Percentiles rank a stretch among this genome's conserved stretches.
Conservation (phyloP, 92 coral and sea anemone species). For the Palythoa heliodiscus region DNA sequence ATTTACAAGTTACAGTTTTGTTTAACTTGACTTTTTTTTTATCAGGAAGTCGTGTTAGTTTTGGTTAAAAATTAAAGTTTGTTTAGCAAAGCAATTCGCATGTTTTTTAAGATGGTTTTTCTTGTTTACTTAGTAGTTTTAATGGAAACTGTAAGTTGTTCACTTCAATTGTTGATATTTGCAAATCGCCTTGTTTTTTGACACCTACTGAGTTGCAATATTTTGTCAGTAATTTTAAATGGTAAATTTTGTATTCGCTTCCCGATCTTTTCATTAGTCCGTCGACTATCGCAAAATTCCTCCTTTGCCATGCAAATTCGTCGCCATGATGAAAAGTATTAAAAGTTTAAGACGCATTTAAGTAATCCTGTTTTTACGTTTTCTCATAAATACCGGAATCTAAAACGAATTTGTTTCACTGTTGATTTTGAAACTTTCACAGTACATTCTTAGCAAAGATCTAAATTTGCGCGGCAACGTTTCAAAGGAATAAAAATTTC, state of each 20-base stretch:
- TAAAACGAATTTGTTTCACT: neutral
- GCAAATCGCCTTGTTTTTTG: constrained; percentile 12
- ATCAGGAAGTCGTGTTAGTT: constrained; percentile 25
- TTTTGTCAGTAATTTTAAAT: constrained; percentile 37
- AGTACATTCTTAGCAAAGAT: constrained; percentile 23
- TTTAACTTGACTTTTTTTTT: neutral
- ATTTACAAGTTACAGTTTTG: neutral
- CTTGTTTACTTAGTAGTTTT: constrained; percentile 37
- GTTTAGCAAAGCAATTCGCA: constrained; percentile 38
- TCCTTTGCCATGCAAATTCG: neutral
- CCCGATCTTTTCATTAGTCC: neutral
- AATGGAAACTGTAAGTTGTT: constrained; percentile 34
- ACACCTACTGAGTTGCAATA: constrained; percentile 27
- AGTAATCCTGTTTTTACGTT: neutral
- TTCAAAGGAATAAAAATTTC: neutral
- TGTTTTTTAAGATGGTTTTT: neutral
- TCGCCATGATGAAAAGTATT: neutral
- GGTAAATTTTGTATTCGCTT: constrained; percentile 30
- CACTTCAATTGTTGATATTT: constrained; percentile 39
- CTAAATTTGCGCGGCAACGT: constrained; percentile 32
- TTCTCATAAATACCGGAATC: neutral
- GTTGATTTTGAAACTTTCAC: neutral
- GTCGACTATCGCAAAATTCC: neutral
- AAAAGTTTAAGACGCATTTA: neutral
- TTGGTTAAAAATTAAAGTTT: neutral